Evolutionary conservation across 1,140 invertebrate species (phyloP).

Genomic region (Brachionus rotundiformis): DNA sequence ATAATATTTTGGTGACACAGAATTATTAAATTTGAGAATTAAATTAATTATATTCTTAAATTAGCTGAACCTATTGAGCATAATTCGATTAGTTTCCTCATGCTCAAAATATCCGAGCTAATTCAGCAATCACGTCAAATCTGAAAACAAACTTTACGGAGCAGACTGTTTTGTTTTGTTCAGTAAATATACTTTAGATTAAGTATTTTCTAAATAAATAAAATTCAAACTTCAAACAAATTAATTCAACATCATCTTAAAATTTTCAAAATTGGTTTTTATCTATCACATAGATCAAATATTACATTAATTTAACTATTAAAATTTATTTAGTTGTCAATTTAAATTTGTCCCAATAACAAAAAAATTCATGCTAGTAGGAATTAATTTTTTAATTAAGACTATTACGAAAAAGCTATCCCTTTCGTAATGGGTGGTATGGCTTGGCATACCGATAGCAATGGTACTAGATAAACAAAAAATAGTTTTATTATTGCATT

Average conservation of each 20-base stretch:
- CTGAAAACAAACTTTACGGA: too few relatives aligned
- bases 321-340: too few relatives aligned
- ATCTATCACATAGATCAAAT: background rate
- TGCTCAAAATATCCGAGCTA: background rate
- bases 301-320: background rate
- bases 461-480: conserved; percentile 30
- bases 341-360: background rate
- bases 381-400: conserved; percentile 6
- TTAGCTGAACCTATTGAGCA: too few relatives aligned
- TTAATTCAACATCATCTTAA: background rate
- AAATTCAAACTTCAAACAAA: background rate
- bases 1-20: too few relatives aligned
- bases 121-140: background rate
- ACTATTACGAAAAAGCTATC: background rate
- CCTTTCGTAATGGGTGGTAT: conserved; percentile 1
- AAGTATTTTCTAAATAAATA: background rate
- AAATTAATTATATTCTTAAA: too few relatives aligned
- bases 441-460: background rate
- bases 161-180: too few relatives aligned
- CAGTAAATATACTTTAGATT: background rate
- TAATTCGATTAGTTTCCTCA: too few relatives aligned
- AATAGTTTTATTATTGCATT: background rate
- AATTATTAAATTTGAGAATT: too few relatives aligned
- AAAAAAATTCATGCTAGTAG: background rate
- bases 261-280: background rate